Conservation (phyloP, 1,140 invertebrate species). For the Caenorhabditis latens region DNA sequence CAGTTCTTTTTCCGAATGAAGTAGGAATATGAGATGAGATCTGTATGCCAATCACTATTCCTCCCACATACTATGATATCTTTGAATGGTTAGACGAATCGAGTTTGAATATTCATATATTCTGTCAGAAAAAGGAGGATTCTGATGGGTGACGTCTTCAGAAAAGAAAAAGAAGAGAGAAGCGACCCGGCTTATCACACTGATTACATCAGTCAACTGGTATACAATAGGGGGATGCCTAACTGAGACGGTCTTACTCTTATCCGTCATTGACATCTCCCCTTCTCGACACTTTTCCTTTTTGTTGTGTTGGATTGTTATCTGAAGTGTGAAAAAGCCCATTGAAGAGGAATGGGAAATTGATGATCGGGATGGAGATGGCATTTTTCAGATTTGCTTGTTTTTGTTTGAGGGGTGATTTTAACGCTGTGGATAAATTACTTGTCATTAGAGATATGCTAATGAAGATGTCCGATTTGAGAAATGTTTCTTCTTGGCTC, state of each 20-base stretch:
- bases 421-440: too few species aligned
- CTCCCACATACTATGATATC: too few species aligned
- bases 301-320: slow-evolving; percentile 5
- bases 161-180: not conserved
- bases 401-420: too few species aligned
- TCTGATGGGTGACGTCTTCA: not conserved
- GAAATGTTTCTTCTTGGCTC: too few species aligned
- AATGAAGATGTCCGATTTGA: too few species aligned
- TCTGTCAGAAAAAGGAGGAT: too few species aligned
- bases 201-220: slow-evolving; percentile 18
- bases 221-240: not conserved
- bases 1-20: not conserved
- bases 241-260: slow-evolving; percentile 15
- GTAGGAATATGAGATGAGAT: too few species aligned
- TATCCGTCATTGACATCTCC: not conserved
- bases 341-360: not conserved
- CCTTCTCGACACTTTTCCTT: not conserved
- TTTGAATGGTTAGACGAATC: not conserved
- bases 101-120: slow-evolving; percentile 37
- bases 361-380: not conserved
- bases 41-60: not conserved
- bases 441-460: too few species aligned
- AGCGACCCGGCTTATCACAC: slow-evolving; percentile 42
- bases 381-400: too few species aligned
- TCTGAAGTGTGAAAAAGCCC: not conserved